Evolutionary conservation across 2,888 invertebrate species (phyloP).

Genomic region (Agrochola macilenta): DNA sequence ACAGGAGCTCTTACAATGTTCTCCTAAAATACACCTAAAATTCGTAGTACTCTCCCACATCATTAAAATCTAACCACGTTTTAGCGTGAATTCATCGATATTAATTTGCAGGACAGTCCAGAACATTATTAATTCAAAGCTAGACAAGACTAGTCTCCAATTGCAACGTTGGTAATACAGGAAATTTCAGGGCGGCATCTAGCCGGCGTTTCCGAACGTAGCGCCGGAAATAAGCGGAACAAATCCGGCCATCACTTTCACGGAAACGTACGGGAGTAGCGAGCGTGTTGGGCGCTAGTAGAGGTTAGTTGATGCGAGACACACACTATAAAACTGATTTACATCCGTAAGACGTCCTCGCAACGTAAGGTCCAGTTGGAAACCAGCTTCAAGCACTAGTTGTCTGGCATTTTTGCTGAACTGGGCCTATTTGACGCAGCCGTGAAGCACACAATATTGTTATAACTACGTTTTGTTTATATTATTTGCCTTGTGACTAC

Average conservation of each 20-base stretch:
- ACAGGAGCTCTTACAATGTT: not conserved
- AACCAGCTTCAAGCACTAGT: too few relatives aligned
- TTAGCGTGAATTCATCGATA: slow-evolving; percentile 26
- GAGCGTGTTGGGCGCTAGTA: slow-evolving; percentile 9
- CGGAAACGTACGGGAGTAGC: slow-evolving; percentile 45
- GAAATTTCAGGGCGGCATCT: slow-evolving; percentile 69
- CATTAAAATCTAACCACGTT: slow-evolving; percentile 30
- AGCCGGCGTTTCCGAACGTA: slow-evolving; percentile 70
- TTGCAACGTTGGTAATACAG: slow-evolving; percentile 66
- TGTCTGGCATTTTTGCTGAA: too few relatives aligned
- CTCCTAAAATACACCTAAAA: not conserved
- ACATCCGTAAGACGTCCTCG: too few relatives aligned
- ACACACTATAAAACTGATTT: too few relatives aligned
- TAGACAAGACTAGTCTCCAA: slow-evolving; percentile 60
- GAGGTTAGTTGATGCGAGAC: not conserved
- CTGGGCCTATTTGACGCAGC: too few relatives aligned
- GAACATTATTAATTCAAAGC: slow-evolving; percentile 64
- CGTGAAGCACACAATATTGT: too few relatives aligned
- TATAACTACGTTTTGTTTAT: too few relatives aligned
- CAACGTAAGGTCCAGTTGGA: too few relatives aligned
- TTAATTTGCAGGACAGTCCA: slow-evolving; percentile 35
- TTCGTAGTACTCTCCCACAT: not conserved
- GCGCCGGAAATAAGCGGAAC: slow-evolving; percentile 75
- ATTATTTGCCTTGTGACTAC: too few relatives aligned
- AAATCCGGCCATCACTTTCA: slow-evolving; percentile 73